phyloP scores from a whole-genome alignment of 35 echinoderm and acorn worm genomes.

The Stichopus chloronotus region DNA sequence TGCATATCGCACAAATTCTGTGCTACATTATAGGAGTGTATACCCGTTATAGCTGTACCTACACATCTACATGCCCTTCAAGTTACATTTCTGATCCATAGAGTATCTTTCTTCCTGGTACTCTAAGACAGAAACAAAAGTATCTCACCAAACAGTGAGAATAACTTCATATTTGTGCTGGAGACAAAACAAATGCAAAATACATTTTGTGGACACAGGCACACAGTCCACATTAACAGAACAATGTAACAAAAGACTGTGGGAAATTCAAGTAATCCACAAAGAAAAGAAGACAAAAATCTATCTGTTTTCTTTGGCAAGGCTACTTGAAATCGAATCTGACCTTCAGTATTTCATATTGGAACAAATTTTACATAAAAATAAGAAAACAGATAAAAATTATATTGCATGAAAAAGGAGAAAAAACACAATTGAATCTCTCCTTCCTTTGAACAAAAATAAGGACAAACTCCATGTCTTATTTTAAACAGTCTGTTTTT shows the following conservation, averaged over 20 bases:
- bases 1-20: too few species aligned
- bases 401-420: constrained; percentile 1
- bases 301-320: constrained; percentile 30
- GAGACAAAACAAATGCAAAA: too few species aligned
- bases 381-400: not conserved
- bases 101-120: too few species aligned
- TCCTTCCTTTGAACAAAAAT: constrained; percentile 10
- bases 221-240: not conserved
- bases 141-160: too few species aligned
- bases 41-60: too few species aligned
- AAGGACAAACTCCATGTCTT: not conserved
- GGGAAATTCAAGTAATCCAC: not conserved
- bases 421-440: constrained; percentile 23
- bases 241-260: not conserved
- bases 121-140: too few species aligned
- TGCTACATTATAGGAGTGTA: too few species aligned
- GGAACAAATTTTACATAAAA: not conserved
- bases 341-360: not conserved
- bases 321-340: not conserved
- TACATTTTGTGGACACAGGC: not conserved
- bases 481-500: constrained; percentile 6
- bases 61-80: too few species aligned
- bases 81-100: too few species aligned
- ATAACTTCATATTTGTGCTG: too few species aligned
- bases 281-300: not conserved